A percentile compares a stretch with the other conserved stretches of the same genome.
Evolutionary conservation across 2,113 vertebrate genomes (phyloP).

Genomic region (Oceanites oceanicus): DNA sequence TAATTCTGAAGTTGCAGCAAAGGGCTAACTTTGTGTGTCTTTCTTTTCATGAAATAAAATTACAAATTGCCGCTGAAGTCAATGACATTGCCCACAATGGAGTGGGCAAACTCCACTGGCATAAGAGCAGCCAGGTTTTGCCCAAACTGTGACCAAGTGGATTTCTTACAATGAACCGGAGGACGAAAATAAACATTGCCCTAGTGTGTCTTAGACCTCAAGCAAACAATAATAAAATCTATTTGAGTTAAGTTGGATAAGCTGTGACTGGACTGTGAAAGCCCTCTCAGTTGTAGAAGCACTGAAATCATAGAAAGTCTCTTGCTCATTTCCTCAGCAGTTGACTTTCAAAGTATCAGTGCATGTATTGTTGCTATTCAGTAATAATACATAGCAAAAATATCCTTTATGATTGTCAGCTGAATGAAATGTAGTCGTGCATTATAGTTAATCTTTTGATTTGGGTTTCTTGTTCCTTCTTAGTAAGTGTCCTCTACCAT

Average conservation of each 20-base stretch:
- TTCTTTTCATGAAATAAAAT: background rate
- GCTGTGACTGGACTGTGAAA: background rate
- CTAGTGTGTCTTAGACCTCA: background rate
- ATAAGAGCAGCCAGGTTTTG: background rate
- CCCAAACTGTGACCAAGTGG: fast-evolving
- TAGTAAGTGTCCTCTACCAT: background rate
- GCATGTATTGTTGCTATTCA: background rate
- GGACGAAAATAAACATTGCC: background rate
- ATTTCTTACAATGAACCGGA: background rate
- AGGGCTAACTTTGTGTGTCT: background rate
- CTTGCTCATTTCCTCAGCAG: background rate
- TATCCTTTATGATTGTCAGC: background rate
- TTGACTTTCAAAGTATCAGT: fast-evolving
- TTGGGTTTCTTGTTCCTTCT: background rate
- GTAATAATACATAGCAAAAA: background rate
- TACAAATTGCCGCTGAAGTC: background rate
- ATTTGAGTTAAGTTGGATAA: background rate
- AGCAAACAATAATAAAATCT: background rate
- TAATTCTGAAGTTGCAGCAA: background rate
- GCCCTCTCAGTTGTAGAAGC: background rate
- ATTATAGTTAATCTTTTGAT: background rate
- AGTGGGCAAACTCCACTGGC: background rate
- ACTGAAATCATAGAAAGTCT: background rate
- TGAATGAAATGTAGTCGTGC: background rate
- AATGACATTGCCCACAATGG: background rate